Evolutionary conservation across 2,797 vertebrate species (phyloP).

Genomic region (Micromesistius poutassou): DNA sequence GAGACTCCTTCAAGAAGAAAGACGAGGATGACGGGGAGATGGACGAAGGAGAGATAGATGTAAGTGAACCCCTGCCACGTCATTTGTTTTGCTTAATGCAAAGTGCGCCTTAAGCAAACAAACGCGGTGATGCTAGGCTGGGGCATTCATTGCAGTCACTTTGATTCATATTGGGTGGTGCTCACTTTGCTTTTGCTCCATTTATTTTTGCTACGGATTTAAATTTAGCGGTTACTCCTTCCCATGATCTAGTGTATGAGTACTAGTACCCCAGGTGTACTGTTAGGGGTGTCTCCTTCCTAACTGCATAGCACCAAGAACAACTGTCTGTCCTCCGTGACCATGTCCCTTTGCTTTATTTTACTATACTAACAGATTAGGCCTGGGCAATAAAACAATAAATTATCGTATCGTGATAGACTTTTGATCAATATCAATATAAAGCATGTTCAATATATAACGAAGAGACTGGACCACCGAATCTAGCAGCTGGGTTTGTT

Average conservation of each 20-base stretch:
- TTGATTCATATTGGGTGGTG: neutral
- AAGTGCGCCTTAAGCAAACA: too few relatives aligned
- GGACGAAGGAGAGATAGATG: slow-evolving; percentile 97
- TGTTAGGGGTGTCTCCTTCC: neutral
- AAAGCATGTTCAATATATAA: too few relatives aligned
- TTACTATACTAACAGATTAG: neutral
- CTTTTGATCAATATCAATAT: too few relatives aligned
- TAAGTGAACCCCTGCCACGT: slow-evolving; percentile 69
- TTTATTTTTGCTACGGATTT: neutral
- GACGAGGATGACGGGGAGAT: slow-evolving; percentile 96
- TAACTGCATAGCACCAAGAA: neutral
- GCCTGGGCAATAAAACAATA: too few relatives aligned
- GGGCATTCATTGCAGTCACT: neutral
- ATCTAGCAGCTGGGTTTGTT: too few relatives aligned
- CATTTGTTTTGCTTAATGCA: neutral
- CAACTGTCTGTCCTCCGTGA: neutral
- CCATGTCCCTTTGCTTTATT: neutral
- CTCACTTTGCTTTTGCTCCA: neutral
- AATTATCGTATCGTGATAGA: too few relatives aligned
- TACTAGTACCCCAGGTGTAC: neutral
- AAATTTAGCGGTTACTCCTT: too few relatives aligned
- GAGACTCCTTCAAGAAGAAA: slow-evolving; percentile 84
- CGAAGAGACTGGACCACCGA: too few relatives aligned
- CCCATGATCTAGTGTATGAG: too few relatives aligned
- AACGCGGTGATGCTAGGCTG: neutral